Conservation (phyloP, 2,888 invertebrate genomes). For the Charanyca ferruginea region DNA sequence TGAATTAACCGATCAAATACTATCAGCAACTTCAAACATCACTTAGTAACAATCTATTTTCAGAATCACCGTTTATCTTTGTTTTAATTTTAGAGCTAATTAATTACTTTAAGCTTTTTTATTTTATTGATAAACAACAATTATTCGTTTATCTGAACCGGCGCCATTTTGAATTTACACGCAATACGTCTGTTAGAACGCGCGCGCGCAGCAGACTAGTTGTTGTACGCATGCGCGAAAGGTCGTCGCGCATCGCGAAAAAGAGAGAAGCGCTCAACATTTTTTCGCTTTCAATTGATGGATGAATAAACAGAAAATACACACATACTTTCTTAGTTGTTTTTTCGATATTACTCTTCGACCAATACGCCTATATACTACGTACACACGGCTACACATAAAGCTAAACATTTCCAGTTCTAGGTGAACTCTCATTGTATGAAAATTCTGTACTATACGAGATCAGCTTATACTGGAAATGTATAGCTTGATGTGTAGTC, state of each 20-base stretch:
- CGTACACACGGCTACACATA: too few relatives aligned
- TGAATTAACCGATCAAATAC: not conserved
- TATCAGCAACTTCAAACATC: not conserved
- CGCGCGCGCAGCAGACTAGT: conserved; percentile 71
- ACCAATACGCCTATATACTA: too few relatives aligned
- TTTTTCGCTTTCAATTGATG: conserved; percentile 49
- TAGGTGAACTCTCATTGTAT: too few relatives aligned
- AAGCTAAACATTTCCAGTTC: too few relatives aligned
- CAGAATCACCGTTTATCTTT: conserved; percentile 1
- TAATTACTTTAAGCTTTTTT: conserved; percentile 47
- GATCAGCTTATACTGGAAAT: too few relatives aligned
- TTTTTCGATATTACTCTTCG: not conserved
- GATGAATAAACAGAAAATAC: not conserved
- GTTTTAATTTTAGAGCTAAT: conserved; percentile 26
- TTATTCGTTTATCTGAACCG: conserved; percentile 52
- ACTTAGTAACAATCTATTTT: conserved; percentile 43
- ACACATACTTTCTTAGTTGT: not conserved
- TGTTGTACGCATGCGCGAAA: conserved; percentile 67
- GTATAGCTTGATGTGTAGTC: too few relatives aligned
- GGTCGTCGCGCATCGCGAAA: conserved; percentile 62
- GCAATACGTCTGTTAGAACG: conserved; percentile 59
- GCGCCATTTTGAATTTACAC: conserved; percentile 40
- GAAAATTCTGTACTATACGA: too few relatives aligned
- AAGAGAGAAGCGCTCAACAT: conserved; percentile 70
- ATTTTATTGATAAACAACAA: conserved; percentile 61